phyloP scores from a whole-genome alignment of 2,797 vertebrate species.

The Syngnathus acus region DNA sequence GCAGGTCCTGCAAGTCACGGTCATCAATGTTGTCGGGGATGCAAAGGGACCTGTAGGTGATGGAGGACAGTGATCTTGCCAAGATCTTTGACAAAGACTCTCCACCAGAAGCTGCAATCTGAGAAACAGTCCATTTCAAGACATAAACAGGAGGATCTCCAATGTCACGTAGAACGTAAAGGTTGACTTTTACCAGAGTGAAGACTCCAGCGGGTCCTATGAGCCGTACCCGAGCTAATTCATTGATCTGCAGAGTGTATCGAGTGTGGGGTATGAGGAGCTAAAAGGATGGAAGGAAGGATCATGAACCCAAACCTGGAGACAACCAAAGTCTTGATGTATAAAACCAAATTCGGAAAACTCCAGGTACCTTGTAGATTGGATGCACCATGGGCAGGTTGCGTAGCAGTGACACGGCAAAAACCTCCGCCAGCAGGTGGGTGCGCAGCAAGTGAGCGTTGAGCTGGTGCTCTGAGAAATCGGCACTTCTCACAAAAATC shows the following conservation, averaged over 20 bases:
- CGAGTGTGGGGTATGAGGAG: conserved; percentile 55
- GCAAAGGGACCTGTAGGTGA: conserved; percentile 60
- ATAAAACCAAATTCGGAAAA: background rate
- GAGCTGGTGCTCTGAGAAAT: conserved; percentile 51
- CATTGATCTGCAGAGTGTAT: conserved; percentile 61
- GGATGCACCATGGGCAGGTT: conserved; percentile 65
- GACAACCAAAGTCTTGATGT: background rate
- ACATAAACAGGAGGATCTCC: background rate
- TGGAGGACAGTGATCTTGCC: conserved; percentile 25
- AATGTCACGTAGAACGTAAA: background rate
- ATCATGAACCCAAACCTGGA: background rate
- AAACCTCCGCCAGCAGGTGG: conserved; percentile 71
- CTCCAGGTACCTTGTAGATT: conserved; percentile 51
- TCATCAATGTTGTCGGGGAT: conserved; percentile 44
- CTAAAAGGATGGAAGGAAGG: conserved; percentile 18
- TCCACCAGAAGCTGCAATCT: conserved; percentile 49
- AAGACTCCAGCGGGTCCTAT: conserved; percentile 41
- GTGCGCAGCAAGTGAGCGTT: conserved; percentile 59
- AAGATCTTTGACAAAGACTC: conserved; percentile 26
- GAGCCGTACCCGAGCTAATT: conserved; percentile 29
- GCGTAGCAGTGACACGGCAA: conserved; percentile 61
- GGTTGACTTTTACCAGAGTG: conserved; percentile 10
- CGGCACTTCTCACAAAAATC: conserved; percentile 54
- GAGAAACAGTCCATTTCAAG: background rate
- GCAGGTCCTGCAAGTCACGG: conserved; percentile 54